Evolutionary conservation across 2,888 invertebrate genomes (phyloP).

Genomic region (Aphidius colemani): DNA sequence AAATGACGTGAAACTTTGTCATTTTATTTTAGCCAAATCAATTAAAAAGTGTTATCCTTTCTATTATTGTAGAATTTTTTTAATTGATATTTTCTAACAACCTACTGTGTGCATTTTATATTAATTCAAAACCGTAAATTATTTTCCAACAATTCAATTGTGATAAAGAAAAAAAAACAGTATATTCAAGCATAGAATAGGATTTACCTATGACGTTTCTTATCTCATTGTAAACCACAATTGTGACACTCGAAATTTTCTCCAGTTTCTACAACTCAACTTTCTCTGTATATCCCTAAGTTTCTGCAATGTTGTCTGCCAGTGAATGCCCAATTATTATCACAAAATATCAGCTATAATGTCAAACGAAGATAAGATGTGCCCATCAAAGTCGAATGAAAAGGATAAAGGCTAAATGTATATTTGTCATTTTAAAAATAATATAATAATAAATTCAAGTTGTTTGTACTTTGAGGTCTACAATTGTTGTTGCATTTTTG

Average conservation of each 20-base stretch:
- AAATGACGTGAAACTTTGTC: not conserved
- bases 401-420: conserved; percentile 13
- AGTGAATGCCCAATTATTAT: conserved; percentile 56
- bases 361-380: conserved; percentile 30
- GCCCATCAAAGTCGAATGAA: conserved; percentile 20
- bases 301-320: conserved; percentile 6
- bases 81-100: too few species aligned
- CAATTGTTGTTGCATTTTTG: conserved; percentile 30
- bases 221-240: conserved; percentile 21
- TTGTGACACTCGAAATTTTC: conserved; percentile 20
- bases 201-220: not conserved
- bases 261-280: not conserved
- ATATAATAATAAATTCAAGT: conserved; percentile 6
- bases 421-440: conserved; percentile 3
- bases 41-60: too few species aligned
- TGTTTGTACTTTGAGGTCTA: not conserved
- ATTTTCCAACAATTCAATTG: too few species aligned
- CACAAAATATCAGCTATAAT: conserved; percentile 50
- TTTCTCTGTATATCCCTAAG: not conserved
- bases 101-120: not conserved
- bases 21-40: not conserved
- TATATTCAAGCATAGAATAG: too few species aligned
- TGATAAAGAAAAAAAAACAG: too few species aligned
- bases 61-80: too few species aligned
- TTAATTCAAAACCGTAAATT: too few species aligned